A percentile compares a stretch with the other conserved stretches of the same genome.
These are phyloP conservation scores for Danionella cerebrum DNA, from an alignment of 2,113 vertebrate genomes.

Conservation along the genomic window DNA sequence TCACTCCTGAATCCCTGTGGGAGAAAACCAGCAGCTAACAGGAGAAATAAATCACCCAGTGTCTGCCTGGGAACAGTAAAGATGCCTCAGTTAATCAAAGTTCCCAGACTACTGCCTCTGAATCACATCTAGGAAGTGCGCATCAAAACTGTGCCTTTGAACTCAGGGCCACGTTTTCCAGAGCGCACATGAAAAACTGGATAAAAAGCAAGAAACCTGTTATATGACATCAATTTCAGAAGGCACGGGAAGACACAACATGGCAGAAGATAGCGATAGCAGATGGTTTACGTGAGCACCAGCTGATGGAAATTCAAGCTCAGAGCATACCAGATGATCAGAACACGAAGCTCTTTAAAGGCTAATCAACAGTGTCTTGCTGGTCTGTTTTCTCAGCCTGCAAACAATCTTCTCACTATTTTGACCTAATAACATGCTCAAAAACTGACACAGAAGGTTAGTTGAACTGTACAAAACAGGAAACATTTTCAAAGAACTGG, in stretches of 20 bases:
- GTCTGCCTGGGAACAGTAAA: conserved; percentile 36
- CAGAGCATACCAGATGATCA: no score
- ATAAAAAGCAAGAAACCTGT: neutral
- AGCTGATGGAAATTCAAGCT: no score
- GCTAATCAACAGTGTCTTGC: no score
- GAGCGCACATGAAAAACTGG: neutral
- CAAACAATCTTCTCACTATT: no score
- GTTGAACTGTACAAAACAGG: no score
- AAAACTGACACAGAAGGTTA: no score
- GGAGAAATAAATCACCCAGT: conserved; percentile 33
- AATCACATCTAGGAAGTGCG: conserved; percentile 7
- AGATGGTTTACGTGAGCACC: no score
- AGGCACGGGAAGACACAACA: neutral
- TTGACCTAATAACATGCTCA: no score
- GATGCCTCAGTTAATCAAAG: conserved; percentile 42
- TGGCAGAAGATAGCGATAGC: neutral
- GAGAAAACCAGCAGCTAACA: neutral
- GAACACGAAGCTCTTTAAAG: no score
- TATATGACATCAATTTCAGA: neutral
- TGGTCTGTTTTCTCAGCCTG: no score
- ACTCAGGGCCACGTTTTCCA: neutral
- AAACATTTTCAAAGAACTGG: no score
- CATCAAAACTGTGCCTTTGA: neutral
- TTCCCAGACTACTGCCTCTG: conserved; percentile 17
- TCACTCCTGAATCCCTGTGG: neutral